A percentile compares a stretch with the other conserved stretches of the same genome.
Conservation (phyloP, 30 jellyfish, hydroid and myxozoan species). For the Aurelia sp. region DNA sequence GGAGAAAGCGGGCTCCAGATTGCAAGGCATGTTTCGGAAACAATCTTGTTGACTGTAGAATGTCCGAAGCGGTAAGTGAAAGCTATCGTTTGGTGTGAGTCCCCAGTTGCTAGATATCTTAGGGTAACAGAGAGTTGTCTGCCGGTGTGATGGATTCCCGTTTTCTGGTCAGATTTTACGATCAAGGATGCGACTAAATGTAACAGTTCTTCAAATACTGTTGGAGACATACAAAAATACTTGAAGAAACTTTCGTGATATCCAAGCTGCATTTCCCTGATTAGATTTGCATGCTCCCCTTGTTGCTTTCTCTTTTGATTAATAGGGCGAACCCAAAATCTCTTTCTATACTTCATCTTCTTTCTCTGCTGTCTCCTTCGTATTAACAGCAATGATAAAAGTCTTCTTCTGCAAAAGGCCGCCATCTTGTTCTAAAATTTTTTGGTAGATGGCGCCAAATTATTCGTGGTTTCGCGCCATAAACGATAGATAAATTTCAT, state of each 20-base stretch:
- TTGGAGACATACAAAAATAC: constrained; percentile 44
- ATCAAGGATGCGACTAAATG: constrained; percentile 12
- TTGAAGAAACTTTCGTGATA: constrained; percentile 58
- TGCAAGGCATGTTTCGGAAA: constrained; percentile 51
- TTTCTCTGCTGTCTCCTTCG: too few relatives aligned
- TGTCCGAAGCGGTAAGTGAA: too few relatives aligned
- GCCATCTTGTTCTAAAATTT: too few relatives aligned
- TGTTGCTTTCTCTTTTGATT: constrained; percentile 51
- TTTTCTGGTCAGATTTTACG: neutral
- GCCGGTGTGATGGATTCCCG: constrained; percentile 35
- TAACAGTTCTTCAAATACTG: neutral
- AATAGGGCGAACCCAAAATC: constrained; percentile 56
- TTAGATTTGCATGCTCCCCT: constrained; percentile 23
- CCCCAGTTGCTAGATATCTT: constrained; percentile 52
- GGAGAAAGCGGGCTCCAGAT: constrained; percentile 35
- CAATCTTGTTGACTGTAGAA: constrained; percentile 42
- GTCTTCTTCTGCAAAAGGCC: too few relatives aligned
- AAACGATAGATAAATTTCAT: too few relatives aligned
- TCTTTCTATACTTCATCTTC: too few relatives aligned
- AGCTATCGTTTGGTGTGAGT: constrained; percentile 15
- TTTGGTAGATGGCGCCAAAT: too few relatives aligned
- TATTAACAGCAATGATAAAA: too few relatives aligned
- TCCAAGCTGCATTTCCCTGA: constrained; percentile 45
- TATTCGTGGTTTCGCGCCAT: too few relatives aligned
- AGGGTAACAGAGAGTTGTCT: constrained; percentile 36